A percentile compares a stretch with the other conserved stretches of the same genome.
These are phyloP conservation scores for Setipinna tenuifilis DNA, from an alignment of 2,797 vertebrate genomes.

Conservation along the genomic window DNA sequence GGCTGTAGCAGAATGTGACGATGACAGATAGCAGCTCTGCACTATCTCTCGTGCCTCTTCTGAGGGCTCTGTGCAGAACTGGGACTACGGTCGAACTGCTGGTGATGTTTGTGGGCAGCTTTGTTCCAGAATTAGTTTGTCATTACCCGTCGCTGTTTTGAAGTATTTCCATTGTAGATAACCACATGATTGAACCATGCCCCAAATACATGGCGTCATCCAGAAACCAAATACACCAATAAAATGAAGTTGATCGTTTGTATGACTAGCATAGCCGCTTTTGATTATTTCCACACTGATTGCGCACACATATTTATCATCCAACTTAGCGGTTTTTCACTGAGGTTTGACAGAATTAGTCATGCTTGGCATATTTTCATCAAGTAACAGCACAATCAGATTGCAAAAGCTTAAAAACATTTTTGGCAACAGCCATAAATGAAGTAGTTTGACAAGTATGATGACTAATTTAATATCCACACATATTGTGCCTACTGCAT, in stretches of 20 bases:
- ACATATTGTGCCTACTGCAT: slow-evolving; percentile 2
- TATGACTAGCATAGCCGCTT: slow-evolving; percentile 6
- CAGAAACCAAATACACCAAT: slow-evolving; percentile 3
- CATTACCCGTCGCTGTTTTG: slow-evolving; percentile 1
- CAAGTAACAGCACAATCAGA: slow-evolving; percentile 8
- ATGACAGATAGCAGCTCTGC: not conserved
- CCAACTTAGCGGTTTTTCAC: not conserved
- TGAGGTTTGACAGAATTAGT: slow-evolving; percentile 23
- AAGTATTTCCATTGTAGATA: slow-evolving; percentile 25
- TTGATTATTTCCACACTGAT: slow-evolving; percentile 21
- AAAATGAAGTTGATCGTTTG: slow-evolving; percentile 10
- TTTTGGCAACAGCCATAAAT: not conserved
- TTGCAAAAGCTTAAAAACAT: not conserved
- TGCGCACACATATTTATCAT: slow-evolving; percentile 14
- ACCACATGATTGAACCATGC: slow-evolving; percentile 17
- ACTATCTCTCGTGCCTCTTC: not conserved
- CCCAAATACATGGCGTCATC: slow-evolving; percentile 14
- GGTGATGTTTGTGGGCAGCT: slow-evolving; percentile 10
- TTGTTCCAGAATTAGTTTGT: slow-evolving; percentile 18
- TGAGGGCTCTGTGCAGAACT: not conserved
- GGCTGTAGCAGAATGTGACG: not conserved
- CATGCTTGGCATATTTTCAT: slow-evolving; percentile 20
- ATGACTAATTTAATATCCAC: slow-evolving; percentile 19
- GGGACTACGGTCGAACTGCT: not conserved
- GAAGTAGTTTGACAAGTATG: slow-evolving; percentile 16